phyloP scores from a whole-genome alignment of 2,113 vertebrate species.

The Scalopus aquaticus region DNA sequence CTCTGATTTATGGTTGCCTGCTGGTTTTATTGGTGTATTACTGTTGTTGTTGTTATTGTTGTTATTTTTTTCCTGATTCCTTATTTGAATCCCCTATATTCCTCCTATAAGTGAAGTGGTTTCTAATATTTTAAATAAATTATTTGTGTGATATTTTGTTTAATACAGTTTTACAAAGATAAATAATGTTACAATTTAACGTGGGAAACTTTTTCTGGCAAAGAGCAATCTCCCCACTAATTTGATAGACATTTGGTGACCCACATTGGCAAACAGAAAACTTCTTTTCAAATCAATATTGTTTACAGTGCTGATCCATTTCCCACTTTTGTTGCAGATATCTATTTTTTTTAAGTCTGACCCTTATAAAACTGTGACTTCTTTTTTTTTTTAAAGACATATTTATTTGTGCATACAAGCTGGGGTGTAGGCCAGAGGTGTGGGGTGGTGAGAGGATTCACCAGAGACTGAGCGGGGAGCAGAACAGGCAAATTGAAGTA shows the following conservation, averaged over 20 bases:
- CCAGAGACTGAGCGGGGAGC: too few relatives aligned
- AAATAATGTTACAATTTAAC: not conserved
- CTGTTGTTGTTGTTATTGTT: too few relatives aligned
- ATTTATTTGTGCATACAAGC: too few relatives aligned
- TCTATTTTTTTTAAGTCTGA: not conserved
- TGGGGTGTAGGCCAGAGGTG: too few relatives aligned
- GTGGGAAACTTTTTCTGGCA: not conserved
- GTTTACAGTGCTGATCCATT: not conserved
- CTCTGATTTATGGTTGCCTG: too few relatives aligned
- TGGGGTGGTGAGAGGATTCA: too few relatives aligned
- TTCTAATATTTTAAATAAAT: not conserved
- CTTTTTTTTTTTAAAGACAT: not conserved
- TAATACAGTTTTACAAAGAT: not conserved
- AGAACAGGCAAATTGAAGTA: too few relatives aligned
- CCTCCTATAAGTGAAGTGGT: too few relatives aligned
- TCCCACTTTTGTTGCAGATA: not conserved
- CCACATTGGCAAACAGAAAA: not conserved
- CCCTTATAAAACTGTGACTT: not conserved
- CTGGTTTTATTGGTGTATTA: too few relatives aligned
- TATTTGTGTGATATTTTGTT: not conserved
- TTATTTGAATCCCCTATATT: too few relatives aligned
- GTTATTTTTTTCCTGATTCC: too few relatives aligned
- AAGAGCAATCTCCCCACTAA: not conserved
- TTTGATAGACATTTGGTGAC: not conserved
- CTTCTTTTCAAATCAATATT: not conserved